These are phyloP conservation scores for Champsocephalus gunnari DNA, from an alignment of 2,797 vertebrate genomes.

Conservation along the genomic window DNA sequence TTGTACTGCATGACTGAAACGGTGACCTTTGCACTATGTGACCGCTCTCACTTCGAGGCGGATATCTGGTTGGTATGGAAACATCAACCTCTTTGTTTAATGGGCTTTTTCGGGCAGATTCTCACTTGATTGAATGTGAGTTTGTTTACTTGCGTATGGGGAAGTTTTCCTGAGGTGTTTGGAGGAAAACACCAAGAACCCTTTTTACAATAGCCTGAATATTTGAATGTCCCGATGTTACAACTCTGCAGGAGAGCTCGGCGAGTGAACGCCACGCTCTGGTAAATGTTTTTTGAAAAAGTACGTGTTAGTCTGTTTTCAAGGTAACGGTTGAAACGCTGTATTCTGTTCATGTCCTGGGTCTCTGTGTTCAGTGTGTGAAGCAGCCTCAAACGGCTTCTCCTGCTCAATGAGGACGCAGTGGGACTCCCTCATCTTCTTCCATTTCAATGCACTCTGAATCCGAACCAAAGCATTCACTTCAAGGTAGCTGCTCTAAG, in stretches of 20 bases:
- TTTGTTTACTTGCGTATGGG: constrained; percentile 43
- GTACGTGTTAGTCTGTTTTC: constrained; percentile 43
- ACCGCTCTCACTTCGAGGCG: constrained; percentile 44
- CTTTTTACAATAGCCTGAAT: constrained; percentile 48
- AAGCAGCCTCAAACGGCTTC: constrained; percentile 44
- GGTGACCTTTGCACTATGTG: constrained; percentile 62
- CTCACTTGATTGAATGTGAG: constrained; percentile 49
- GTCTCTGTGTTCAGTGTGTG: constrained; percentile 49
- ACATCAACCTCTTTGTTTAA: constrained; percentile 34
- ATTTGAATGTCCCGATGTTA: constrained; percentile 47
- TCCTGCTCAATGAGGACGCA: constrained; percentile 41
- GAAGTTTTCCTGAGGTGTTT: constrained; percentile 34
- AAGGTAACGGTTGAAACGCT: constrained; percentile 40
- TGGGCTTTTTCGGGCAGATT: constrained; percentile 27
- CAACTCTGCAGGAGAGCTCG: constrained; percentile 25
- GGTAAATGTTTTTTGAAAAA: constrained; percentile 26
- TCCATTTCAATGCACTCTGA: constrained; percentile 72
- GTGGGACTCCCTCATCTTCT: constrained; percentile 67
- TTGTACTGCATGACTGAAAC: constrained; percentile 61
- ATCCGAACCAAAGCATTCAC: constrained; percentile 79
- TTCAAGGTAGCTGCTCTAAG: constrained; percentile 75
- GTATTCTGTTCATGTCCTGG: constrained; percentile 44
- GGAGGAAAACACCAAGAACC: constrained; percentile 33
- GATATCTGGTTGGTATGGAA: constrained; percentile 46
- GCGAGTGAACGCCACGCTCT: constrained; percentile 34